phyloP scores from a whole-genome alignment of 2,888 invertebrate genomes.

The Yponomeuta evonymella region DNA sequence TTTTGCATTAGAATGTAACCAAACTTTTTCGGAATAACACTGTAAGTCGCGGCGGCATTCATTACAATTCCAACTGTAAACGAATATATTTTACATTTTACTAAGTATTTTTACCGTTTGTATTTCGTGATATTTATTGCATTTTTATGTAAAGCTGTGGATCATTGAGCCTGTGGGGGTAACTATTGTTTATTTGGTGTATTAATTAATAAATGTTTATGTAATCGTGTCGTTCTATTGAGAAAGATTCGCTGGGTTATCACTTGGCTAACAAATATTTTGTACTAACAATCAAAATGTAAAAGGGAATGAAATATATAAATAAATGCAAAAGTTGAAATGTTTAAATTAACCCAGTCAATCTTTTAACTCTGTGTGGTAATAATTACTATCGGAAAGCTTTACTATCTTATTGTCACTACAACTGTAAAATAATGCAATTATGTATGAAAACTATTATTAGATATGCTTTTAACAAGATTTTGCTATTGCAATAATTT shows the following conservation, averaged over 20 bases:
- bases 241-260: constrained; percentile 28
- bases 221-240: constrained; percentile 28
- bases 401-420: constrained; percentile 61
- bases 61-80: constrained; percentile 4
- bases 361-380: constrained; percentile 19
- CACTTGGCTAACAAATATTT: constrained; percentile 12
- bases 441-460: constrained; percentile 16
- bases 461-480: background rate
- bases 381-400: constrained; percentile 27
- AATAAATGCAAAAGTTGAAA: constrained; percentile 28
- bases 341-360: constrained; percentile 19
- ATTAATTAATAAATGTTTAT: constrained; percentile 1
- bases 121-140: constrained; percentile 68
- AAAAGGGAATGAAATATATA: background rate
- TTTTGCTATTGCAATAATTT: constrained; percentile 6
- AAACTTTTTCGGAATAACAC: constrained; percentile 21
- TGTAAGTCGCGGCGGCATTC: constrained; percentile 29
- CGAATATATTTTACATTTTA: constrained; percentile 20
- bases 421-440: constrained; percentile 50
- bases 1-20: background rate
- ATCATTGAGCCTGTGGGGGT: constrained; percentile 71
- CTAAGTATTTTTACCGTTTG: constrained; percentile 27
- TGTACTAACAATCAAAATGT: constrained; percentile 15
- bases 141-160: constrained; percentile 69
- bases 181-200: constrained; percentile 76